Evolutionary conservation across 2,888 invertebrate species (phyloP).

Genomic region (Synergus umbraculus): DNA sequence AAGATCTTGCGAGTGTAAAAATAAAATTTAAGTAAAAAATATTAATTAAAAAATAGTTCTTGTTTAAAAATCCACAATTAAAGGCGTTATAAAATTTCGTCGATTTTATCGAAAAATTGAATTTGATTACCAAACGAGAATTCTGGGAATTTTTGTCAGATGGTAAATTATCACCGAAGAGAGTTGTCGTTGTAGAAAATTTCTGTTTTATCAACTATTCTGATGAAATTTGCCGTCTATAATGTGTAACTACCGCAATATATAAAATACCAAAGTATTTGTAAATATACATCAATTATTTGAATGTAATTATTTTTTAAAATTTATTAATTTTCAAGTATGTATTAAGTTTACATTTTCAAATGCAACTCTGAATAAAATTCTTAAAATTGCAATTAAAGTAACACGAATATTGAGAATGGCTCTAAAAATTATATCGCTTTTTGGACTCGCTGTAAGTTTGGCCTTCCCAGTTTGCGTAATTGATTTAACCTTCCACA

Average conservation of each 20-base stretch:
- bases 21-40: too few species aligned
- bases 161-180: background rate
- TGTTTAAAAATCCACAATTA: too few species aligned
- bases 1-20: too few species aligned
- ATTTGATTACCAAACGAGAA: background rate
- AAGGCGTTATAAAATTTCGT: too few species aligned
- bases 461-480: background rate
- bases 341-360: background rate
- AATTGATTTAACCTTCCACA: constrained; percentile 50
- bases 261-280: background rate
- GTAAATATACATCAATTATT: too few species aligned
- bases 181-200: background rate
- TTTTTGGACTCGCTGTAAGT: background rate
- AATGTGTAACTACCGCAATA: background rate
- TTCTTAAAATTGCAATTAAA: background rate
- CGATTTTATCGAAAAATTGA: background rate
- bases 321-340: background rate
- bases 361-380: background rate
- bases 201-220: background rate
- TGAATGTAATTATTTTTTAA: background rate
- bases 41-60: too few species aligned
- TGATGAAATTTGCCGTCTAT: background rate
- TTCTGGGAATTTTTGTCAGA: background rate
- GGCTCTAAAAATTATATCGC: background rate
- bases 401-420: background rate